Percentiles rank a stretch among this genome's conserved stretches.
These are phyloP conservation scores for Carapus acus DNA, from an alignment of 2,797 vertebrate genomes.

Conservation along the genomic window DNA sequence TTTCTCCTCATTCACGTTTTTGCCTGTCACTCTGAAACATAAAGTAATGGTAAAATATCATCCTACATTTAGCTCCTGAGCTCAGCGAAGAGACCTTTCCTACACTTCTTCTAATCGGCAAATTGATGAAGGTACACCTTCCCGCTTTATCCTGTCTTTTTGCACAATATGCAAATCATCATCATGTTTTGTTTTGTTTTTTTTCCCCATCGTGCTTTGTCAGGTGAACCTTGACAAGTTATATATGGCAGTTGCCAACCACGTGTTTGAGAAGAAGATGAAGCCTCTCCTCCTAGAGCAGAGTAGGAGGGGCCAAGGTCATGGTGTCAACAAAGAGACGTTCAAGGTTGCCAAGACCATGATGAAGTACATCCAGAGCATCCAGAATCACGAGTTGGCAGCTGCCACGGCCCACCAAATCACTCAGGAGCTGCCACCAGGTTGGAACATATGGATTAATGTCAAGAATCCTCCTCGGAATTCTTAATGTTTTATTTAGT, in stretches of 20 bases:
- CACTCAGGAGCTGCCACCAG: conserved; percentile 86
- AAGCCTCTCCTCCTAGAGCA: conserved; percentile 81
- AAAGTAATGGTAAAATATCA: conserved; percentile 4
- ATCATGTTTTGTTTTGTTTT: too few relatives aligned
- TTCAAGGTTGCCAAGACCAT: conserved; percentile 74
- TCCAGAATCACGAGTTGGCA: conserved; percentile 87
- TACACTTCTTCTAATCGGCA: conserved; percentile 87
- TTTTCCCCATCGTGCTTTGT: too few relatives aligned
- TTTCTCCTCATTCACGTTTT: not conserved
- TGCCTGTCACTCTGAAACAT: not conserved
- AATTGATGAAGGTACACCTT: conserved; percentile 87
- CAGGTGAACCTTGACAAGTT: conserved; percentile 88
- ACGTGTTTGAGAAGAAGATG: conserved; percentile 84
- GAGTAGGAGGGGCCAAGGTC: conserved; percentile 58
- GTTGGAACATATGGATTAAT: conserved; percentile 55
- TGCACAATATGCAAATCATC: not conserved
- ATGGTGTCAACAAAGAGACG: conserved; percentile 70
- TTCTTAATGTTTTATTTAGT: not conserved
- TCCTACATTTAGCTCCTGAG: conserved; percentile 78
- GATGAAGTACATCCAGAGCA: conserved; percentile 82
- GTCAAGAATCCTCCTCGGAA: not conserved
- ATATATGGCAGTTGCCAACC: conserved; percentile 82
- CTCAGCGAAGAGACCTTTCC: conserved; percentile 90
- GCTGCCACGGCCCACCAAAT: conserved; percentile 86
- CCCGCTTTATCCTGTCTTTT: not conserved